These are phyloP conservation scores for Osmerus eperlanus DNA, from an alignment of 2,113 vertebrate species.

Conservation along the genomic window DNA sequence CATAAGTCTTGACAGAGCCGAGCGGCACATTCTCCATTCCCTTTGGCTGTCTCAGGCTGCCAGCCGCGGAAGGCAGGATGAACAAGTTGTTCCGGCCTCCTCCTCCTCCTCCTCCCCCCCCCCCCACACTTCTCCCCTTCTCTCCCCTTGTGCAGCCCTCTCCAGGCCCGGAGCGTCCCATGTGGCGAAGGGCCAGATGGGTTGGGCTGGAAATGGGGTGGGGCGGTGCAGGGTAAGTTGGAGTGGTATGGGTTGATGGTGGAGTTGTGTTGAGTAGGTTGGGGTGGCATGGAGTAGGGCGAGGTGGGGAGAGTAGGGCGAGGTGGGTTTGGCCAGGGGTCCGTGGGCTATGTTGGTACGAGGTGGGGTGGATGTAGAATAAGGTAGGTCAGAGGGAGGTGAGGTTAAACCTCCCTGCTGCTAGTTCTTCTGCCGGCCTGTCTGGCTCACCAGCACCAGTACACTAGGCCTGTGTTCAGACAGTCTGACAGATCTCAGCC, in stretches of 20 bases:
- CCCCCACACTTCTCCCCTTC: background rate
- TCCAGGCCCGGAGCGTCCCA: conserved; percentile 28
- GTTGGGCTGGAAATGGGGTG: background rate
- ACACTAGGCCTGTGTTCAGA: conserved; percentile 57
- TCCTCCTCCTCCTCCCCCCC: conserved; percentile 11
- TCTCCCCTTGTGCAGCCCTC: conserved; percentile 1
- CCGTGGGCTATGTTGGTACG: background rate
- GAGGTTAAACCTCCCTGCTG: conserved; percentile 35
- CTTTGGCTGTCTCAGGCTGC: conserved; percentile 64
- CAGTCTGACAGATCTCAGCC: conserved; percentile 69
- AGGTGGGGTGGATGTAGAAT: background rate
- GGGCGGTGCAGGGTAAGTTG: conserved; percentile 12
- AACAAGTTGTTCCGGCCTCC: conserved; percentile 60
- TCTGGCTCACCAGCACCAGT: conserved; percentile 39
- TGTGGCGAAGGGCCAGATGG: background rate
- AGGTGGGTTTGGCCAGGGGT: background rate
- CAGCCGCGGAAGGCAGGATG: conserved; percentile 56
- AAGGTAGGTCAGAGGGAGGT: conserved; percentile 13
- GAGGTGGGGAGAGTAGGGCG: background rate
- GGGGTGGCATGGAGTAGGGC: no score
- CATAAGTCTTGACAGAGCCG: conserved; percentile 68
- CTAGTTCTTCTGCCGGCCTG: conserved; percentile 36
- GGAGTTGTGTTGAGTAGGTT: no score
- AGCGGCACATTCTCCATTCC: conserved; percentile 61
- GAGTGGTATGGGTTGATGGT: background rate